Evolutionary conservation across 2,113 vertebrate genomes (phyloP).

Genomic region (Pogona vitticeps): DNA sequence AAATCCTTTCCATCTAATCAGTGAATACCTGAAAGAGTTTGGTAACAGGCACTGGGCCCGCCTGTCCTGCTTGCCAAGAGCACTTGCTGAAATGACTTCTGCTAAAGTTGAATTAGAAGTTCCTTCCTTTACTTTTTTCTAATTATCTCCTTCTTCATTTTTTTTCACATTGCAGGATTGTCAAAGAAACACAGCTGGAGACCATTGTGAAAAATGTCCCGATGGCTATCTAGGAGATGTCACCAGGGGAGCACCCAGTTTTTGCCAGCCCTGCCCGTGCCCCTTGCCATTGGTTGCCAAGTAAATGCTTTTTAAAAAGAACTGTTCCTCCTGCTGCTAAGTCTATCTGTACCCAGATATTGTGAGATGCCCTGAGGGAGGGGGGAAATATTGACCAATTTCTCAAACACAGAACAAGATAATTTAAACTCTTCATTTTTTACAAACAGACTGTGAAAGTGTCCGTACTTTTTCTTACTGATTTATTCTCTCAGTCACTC

Average conservation of each 20-base stretch:
- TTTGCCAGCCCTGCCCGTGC: constrained; percentile 89
- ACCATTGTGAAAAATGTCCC: constrained; percentile 89
- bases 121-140: constrained; percentile 1
- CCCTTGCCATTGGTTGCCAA: constrained; percentile 85
- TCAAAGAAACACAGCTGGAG: constrained; percentile 86
- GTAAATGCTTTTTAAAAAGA: constrained; percentile 73
- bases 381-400: neutral
- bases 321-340: neutral
- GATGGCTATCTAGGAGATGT: constrained; percentile 82
- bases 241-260: constrained; percentile 60
- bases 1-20: neutral
- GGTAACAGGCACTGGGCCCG: neutral
- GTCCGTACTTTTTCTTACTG: neutral
- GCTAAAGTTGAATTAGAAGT: neutral
- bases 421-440: neutral
- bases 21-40: neutral
- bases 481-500: neutral
- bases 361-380: neutral
- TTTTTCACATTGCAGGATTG: constrained; percentile 79
- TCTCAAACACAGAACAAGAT: constrained; percentile 12
- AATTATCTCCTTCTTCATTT: constrained; percentile 21
- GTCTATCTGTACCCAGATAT: neutral
- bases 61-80: neutral
- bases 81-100: neutral
- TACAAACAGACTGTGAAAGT: constrained; percentile 19